These are phyloP conservation scores for Andrena cerasifolii DNA, from an alignment of 1,140 invertebrate genomes.

Conservation along the genomic window DNA sequence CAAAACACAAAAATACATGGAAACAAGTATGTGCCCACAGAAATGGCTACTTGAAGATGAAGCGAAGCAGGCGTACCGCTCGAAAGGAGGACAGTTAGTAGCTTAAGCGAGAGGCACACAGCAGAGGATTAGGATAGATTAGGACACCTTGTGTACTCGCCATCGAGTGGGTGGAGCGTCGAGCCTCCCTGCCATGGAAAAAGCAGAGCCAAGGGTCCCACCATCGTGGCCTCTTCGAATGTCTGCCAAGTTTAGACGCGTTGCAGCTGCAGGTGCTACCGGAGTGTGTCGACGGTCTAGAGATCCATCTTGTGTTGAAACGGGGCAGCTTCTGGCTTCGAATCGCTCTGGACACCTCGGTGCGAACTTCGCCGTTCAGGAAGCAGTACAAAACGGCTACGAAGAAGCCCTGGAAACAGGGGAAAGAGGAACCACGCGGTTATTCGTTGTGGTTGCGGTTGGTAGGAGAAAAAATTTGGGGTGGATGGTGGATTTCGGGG, in stretches of 20 bases:
- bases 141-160: constrained; percentile 78
- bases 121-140: constrained; percentile 54
- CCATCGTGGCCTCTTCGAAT: constrained; percentile 52
- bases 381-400: constrained; percentile 88
- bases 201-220: constrained; percentile 64
- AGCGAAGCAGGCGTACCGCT: no score
- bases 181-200: constrained; percentile 54
- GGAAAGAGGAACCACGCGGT: not conserved
- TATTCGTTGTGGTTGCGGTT: no score
- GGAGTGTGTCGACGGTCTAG: constrained; percentile 66
- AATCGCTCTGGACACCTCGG: constrained; percentile 79
- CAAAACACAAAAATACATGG: no score
- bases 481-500: no score
- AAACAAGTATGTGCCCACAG: no score
- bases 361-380: constrained; percentile 86
- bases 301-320: constrained; percentile 51
- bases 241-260: constrained; percentile 53
- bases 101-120: not conserved
- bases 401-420: constrained; percentile 85
- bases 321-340: constrained; percentile 69
- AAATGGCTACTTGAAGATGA: no score
- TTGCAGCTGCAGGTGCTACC: constrained; percentile 75
- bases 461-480: no score
- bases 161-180: constrained; percentile 76
- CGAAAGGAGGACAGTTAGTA: no score